Evolutionary conservation across 2,888 invertebrate genomes (phyloP), one percentile per base, ranked within the genome.

Genomic region (Stenolophus ochropezus): DNA sequence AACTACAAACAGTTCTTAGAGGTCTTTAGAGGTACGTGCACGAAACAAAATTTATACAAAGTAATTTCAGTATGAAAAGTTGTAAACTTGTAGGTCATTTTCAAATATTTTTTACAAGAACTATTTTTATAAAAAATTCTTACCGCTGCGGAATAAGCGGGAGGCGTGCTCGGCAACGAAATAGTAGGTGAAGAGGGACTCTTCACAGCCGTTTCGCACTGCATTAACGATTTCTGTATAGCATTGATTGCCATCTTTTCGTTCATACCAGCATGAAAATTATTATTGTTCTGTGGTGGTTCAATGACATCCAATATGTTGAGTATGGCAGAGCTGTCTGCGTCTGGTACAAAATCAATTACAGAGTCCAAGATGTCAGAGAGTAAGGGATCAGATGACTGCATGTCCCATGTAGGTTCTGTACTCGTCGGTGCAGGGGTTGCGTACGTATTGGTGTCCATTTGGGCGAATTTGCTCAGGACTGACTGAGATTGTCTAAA

Each of bases 211-310:
- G 92, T 92, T 89, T 96, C 96, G 87, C 93, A 95, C 86, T 94
- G 94, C 97, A 98, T 98, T 86, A 98, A 91, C 86, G 95, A 96
- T 88, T 96, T 95, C 87, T 96, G 96, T 86, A 98, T 98, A 65
- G 95, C 96, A 87, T 94, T 96, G 83, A 98, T 98, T 83, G 95
- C 96, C 89, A 94, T 93, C 87, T 94, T 94, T 87, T 95, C 95
- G 86, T 93, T 93, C 86, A 92, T 89, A 79, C 90, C 91, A 88
- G 91, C 86, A 65, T 88, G 90, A 14, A 83, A 84, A 78, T 84
- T 75, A 71, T 74, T 81, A 16, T 74, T 81, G 18, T 74, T 81
- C 53, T 82, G 83, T 51, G 81, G 75, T 76, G 88, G 86, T 85
- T 89, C 90, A 58, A 89, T 88, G 51, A 86, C 88, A 83, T 91